Evolutionary conservation across 2,888 invertebrate genomes (phyloP).

Genomic region (Machimus rusticus): DNA sequence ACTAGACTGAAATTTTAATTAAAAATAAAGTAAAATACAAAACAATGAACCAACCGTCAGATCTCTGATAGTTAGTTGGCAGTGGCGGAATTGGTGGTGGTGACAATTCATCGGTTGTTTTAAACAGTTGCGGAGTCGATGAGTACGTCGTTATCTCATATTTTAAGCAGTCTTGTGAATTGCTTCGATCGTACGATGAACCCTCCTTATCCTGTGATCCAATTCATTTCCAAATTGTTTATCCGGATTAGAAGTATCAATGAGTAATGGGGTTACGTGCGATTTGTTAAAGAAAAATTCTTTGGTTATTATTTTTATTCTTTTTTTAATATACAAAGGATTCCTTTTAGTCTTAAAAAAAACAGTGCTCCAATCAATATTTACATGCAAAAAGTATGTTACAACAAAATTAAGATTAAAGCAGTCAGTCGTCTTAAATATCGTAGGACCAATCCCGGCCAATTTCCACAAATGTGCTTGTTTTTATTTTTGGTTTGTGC

Average conservation of each 20-base stretch:
- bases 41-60: constrained; percentile 60
- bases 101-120: constrained; percentile 62
- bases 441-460: background rate
- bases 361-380: background rate
- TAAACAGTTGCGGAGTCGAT: constrained; percentile 61
- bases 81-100: constrained; percentile 74
- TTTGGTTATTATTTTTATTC: constrained; percentile 16
- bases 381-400: constrained; percentile 16
- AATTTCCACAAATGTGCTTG: background rate
- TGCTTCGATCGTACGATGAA: constrained; percentile 54
- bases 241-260: background rate
- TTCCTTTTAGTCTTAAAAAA: background rate
- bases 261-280: constrained; percentile 36
- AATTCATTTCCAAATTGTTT: background rate
- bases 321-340: background rate
- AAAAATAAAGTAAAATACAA: background rate
- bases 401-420: background rate
- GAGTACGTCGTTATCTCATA: constrained; percentile 50
- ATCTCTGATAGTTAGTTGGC: constrained; percentile 68
- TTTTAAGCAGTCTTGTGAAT: constrained; percentile 54
- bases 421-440: background rate
- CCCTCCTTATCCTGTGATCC: constrained; percentile 32
- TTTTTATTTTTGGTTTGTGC: background rate
- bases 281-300: constrained; percentile 23
- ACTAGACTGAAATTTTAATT: constrained; percentile 29